Base-by-base conservation (phyloP, 1,140 invertebrate genomes). In the Apolygus lucorum region DNA sequence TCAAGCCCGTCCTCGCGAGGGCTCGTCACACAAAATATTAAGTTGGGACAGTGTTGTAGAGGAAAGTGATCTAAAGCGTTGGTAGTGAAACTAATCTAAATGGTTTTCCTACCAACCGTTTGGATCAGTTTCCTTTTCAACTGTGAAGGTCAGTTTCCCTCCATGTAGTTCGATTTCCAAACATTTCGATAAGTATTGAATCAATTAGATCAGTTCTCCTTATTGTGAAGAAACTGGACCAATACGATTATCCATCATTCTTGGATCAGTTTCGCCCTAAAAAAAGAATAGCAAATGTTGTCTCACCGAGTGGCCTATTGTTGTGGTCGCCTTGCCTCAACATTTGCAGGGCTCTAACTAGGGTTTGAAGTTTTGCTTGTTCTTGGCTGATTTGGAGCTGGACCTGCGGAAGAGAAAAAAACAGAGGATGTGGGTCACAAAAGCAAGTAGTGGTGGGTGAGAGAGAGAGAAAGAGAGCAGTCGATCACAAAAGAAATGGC, bases 311-410 rank as follows among this genome's bases (percentile, higher is more conserved):
- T 22, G 54, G 54, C 34, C 34, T 42, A 17, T 13, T 8, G 22
- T 59, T 59, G 54, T 59, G 54, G 22, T 59, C 54, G 54, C 22
- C 22, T 22, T 21, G 78, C 77, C 86, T 87, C 68, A 89, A 88
- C 28, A 81, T 72, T 67, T 82, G 82, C 68, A 95, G 78, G 11
- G 88, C 88, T 68, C 83, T 85, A 72, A 85, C 88, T 28, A 90
- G 86, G 63, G 88, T 87, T 80, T 95, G 96, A 0, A 98, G 86
- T 78, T 92, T 88, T 76, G 96, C 91, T 79, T 93, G 95, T 79
- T 98, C 96, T 63, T 87, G 83, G 27, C 86, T 87, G 75, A 98
- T 90, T 79, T 94, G 89, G 75, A 93, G 90, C 77, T 96, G 92
- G 13, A 95, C 87, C 91, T 94, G 76, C 29, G 72, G 72, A 17